phyloP scores from a whole-genome alignment of 2,113 vertebrate species.

The Myiozetetes cayanensis region DNA sequence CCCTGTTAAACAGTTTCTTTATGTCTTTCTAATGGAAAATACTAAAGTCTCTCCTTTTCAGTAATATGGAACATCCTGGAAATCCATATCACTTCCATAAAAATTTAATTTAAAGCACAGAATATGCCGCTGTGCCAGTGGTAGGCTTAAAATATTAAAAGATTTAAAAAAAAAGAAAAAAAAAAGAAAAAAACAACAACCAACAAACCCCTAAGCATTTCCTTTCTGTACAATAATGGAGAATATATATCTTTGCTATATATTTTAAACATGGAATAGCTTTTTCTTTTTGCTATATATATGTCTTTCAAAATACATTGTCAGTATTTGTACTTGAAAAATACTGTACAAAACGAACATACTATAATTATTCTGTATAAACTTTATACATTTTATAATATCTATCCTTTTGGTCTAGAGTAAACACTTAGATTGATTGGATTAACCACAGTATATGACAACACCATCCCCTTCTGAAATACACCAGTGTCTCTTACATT shows the following conservation, averaged over 20 bases:
- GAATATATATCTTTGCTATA: constrained; percentile 80
- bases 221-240: constrained; percentile 74
- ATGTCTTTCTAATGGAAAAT: constrained; percentile 57
- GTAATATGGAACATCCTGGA: constrained; percentile 28
- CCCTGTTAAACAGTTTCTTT: constrained; percentile 42
- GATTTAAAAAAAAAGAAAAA: neutral
- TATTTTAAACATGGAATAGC: constrained; percentile 76
- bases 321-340: constrained; percentile 92
- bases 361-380: constrained; percentile 89
- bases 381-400: constrained; percentile 90
- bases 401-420: constrained; percentile 85
- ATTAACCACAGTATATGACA: constrained; percentile 88
- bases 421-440: constrained; percentile 82
- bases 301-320: constrained; percentile 86
- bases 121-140: constrained; percentile 56
- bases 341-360: constrained; percentile 89
- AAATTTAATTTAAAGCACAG: constrained; percentile 68
- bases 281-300: constrained; percentile 78
- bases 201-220: constrained; percentile 53
- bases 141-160: constrained; percentile 70
- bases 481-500: constrained; percentile 88
- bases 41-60: constrained; percentile 14
- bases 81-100: constrained; percentile 47
- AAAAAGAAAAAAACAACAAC: neutral
- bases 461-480: constrained; percentile 80